A percentile compares a stretch with the other conserved stretches of the same genome.
phyloP scores from a whole-genome alignment of 2,113 vertebrate genomes.

The Sander vitreus region DNA sequence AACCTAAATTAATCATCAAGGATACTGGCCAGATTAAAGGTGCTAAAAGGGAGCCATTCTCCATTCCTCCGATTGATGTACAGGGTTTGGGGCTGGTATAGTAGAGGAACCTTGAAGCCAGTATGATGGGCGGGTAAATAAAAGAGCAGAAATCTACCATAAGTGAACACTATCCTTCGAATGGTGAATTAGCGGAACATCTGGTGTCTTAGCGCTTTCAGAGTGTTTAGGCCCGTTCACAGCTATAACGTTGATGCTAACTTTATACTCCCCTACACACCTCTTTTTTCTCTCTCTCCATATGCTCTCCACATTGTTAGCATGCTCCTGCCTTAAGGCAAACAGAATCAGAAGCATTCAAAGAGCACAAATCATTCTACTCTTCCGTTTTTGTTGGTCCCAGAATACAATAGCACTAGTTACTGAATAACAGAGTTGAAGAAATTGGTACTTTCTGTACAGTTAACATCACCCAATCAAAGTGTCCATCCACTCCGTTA shows the following conservation, averaged over 20 bases:
- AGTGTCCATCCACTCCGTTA: neutral
- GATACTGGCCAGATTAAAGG: conserved; percentile 31
- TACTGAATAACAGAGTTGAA: too few species aligned
- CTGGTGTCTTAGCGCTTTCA: neutral
- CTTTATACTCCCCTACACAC: too few species aligned
- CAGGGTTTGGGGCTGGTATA: neutral
- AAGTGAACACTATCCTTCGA: neutral
- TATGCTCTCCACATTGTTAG: too few species aligned
- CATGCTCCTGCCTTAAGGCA: too few species aligned
- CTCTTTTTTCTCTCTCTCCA: too few species aligned
- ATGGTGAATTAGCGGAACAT: neutral
- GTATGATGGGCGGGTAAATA: neutral
- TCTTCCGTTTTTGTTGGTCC: too few species aligned
- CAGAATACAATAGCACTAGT: too few species aligned
- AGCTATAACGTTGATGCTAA: too few species aligned
- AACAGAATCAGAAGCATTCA: too few species aligned
- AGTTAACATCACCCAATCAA: neutral
- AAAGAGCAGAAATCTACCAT: neutral
- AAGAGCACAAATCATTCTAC: too few species aligned
- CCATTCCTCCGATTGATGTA: neutral
- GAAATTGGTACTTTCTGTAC: too few species aligned
- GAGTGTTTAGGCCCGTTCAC: too few species aligned
- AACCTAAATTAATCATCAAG: conserved; percentile 42
- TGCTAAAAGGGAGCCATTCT: neutral
- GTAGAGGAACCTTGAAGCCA: conserved; percentile 5